Percentiles rank a stretch among this genome's conserved stretches.
Evolutionary conservation across 2,888 invertebrate genomes (phyloP).

Genomic region (Embidobia sp.): DNA sequence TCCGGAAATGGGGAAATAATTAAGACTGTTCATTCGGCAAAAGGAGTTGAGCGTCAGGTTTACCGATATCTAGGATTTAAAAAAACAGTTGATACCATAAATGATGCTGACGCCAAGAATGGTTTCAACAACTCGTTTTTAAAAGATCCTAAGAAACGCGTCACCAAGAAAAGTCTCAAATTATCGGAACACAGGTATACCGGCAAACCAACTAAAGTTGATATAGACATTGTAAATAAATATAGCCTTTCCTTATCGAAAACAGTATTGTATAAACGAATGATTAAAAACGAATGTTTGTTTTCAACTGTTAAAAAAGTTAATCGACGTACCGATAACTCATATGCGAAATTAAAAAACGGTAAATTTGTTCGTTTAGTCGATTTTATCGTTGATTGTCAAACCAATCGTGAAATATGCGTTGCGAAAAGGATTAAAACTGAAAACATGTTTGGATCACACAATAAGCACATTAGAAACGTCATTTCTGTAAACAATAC

Average conservation of each 20-base stretch:
- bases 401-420: constrained; percentile 4
- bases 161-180: constrained; percentile 12
- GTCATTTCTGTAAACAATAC: background rate
- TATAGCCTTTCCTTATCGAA: background rate
- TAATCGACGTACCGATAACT: constrained; percentile 6
- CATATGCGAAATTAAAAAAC: background rate
- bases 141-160: background rate
- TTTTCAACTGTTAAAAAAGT: constrained; percentile 2
- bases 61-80: constrained; percentile 5
- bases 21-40: background rate
- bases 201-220: background rate
- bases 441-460: background rate
- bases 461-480: background rate
- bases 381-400: background rate
- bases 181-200: constrained; percentile 9
- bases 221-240: background rate
- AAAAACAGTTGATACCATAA: background rate
- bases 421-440: background rate
- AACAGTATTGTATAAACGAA: background rate
- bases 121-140: background rate
- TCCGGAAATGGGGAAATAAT: constrained; percentile 1
- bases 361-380: background rate
- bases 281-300: constrained; percentile 17
- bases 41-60: background rate
- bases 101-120: background rate